A percentile compares a stretch with the other conserved stretches of the same genome.
Evolutionary conservation across 1,140 invertebrate genomes (phyloP).

Genomic region (Brachionus koreanus): DNA sequence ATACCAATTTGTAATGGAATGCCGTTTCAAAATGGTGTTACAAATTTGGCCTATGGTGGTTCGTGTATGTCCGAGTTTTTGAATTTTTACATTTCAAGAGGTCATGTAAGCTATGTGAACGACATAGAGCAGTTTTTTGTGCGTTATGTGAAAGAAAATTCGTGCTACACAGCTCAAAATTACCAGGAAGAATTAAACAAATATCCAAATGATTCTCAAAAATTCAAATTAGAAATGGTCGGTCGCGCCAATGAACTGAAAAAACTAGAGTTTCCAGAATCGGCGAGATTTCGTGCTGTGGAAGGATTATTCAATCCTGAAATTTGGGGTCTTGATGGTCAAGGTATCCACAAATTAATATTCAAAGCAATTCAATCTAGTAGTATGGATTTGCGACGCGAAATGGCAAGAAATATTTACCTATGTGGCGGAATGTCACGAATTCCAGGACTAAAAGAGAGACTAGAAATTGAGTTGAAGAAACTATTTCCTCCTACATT

Average conservation of each 20-base stretch:
- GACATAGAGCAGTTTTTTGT: constrained; percentile 57
- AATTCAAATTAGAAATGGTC: constrained; percentile 48
- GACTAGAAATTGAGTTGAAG: constrained; percentile 63
- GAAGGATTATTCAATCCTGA: constrained; percentile 67
- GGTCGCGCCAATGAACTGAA: constrained; percentile 15
- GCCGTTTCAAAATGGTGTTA: constrained; percentile 61
- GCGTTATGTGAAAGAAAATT: constrained; percentile 57
- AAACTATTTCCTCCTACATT: constrained; percentile 63
- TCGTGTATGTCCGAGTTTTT: constrained; percentile 61
- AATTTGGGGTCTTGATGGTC: constrained; percentile 64
- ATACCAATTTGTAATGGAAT: constrained; percentile 66
- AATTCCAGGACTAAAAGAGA: constrained; percentile 64
- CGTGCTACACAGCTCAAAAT: constrained; percentile 61
- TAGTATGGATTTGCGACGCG: constrained; percentile 62
- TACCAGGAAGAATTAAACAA: constrained; percentile 58
- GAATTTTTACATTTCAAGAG: constrained; percentile 46
- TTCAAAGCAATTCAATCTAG: constrained; percentile 63
- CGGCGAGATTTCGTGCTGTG: constrained; percentile 61
- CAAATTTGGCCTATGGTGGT: constrained; percentile 62
- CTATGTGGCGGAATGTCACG: constrained; percentile 64
- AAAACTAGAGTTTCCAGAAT: constrained; percentile 48
- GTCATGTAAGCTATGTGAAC: constrained; percentile 45
- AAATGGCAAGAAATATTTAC: constrained; percentile 62
- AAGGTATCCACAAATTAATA: constrained; percentile 64
- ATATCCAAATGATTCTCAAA: constrained; percentile 53